Base-by-base conservation (phyloP, 2,797 vertebrate species). In the Typhlichthys subterraneus region DNA sequence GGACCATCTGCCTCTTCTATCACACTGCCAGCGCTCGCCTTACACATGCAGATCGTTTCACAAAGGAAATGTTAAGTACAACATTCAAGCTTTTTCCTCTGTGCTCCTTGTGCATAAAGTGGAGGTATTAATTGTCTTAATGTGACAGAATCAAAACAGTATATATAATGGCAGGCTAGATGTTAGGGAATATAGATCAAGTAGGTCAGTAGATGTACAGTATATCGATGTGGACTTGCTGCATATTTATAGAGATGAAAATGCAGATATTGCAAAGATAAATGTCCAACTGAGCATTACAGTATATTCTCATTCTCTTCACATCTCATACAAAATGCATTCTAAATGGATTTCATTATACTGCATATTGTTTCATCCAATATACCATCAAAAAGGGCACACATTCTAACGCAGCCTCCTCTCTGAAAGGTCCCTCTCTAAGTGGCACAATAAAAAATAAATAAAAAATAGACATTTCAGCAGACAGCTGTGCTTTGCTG, bases 1-100 rank as follows among this genome's bases (percentile, higher is more conserved):
- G 67, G 31, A 50, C 86, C 90, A 90, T 91, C 89, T 92, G 90
- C 76, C 75, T 75, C 81, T 63, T 7, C 70, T 14, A 61, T 68
- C 62, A 60, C 38, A 23, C 53, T 53, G 66, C 75, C 77, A 72
- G 49, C 67, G 45, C 31, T 47, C 67, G 62, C 45, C 56, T 75
- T 69, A 72, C 76, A 72, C 69, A 77, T 79, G 79, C 58, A 85
- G 68, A 81, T 80, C 57, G 80, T 77, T 63, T 51, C 51, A 45
- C 49, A 70, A 38, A 58, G 53, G 69, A 77, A 76, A 67, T 67
- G 51, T 67, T 64, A 80, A 63, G 77, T 61, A 57, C 6, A 45
- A 57, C 1, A 5, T 14, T 17, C 19, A 10, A 10, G 11, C n/a
- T 15, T 45, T 38, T 38, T 29, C 33, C 33, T 38, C 33, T 6